Evolutionary conservation across 2,113 vertebrate genomes (phyloP).

Genomic region (Pipa parva): DNA sequence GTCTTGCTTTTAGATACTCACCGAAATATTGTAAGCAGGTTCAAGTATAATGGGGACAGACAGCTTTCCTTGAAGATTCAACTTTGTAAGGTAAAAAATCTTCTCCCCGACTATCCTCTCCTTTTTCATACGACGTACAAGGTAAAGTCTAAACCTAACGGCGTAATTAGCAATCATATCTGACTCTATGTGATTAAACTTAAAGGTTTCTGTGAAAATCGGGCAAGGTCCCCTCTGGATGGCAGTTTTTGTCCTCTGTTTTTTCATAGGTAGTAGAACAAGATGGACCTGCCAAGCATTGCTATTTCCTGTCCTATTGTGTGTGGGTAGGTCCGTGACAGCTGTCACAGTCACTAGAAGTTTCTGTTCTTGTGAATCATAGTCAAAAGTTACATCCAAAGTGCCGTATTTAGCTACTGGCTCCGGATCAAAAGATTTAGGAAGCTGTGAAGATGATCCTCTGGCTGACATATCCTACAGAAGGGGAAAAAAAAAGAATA

Average conservation of each 20-base stretch:
- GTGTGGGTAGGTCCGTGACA: constrained; percentile 83
- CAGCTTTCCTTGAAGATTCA: constrained; percentile 95
- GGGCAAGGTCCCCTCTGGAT: constrained; percentile 87
- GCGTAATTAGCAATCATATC: constrained; percentile 96
- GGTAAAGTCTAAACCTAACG: constrained; percentile 91
- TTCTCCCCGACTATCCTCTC: constrained; percentile 95
- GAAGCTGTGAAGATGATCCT: constrained; percentile 85
- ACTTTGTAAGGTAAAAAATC: constrained; percentile 95
- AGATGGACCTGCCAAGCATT: constrained; percentile 94
- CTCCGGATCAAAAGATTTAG: constrained; percentile 89
- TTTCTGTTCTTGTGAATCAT: constrained; percentile 87
- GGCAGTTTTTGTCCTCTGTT: constrained; percentile 89
- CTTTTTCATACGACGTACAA: constrained; percentile 88
- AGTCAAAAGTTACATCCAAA: constrained; percentile 90
- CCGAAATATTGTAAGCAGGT: constrained; percentile 82
- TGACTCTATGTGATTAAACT: constrained; percentile 88
- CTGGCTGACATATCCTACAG: constrained; percentile 82
- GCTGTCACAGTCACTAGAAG: constrained; percentile 89
- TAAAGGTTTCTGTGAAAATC: constrained; percentile 92
- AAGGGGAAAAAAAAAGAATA: constrained; percentile 44
- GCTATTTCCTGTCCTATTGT: constrained; percentile 84
- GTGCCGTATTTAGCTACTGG: constrained; percentile 87
- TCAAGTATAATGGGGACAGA: constrained; percentile 89
- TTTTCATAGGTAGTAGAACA: constrained; percentile 92
- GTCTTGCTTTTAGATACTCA: constrained; percentile 68